Evolutionary conservation across 2,797 vertebrate genomes (phyloP), one percentile per base, ranked within the genome.

Genomic region (Nothura maculosa): DNA sequence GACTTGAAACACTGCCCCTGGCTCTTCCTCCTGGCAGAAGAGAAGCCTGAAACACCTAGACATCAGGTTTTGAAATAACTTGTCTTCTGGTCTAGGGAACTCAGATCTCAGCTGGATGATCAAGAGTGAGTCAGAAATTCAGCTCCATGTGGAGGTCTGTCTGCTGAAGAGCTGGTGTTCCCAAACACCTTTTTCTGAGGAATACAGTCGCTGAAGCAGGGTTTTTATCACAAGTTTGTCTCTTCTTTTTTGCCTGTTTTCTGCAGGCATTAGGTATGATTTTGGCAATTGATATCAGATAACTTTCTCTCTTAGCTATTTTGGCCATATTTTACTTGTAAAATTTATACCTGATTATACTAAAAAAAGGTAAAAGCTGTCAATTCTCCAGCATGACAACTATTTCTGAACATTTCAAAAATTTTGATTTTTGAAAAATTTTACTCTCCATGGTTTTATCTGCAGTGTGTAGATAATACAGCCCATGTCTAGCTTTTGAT

Each of bases 101-200:
- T 76, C 36, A 79, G n/a, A 38, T n/a, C 10, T 87, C n/a, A 74
- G 2, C 4, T 22, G 10, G 4, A 2, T 1, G 3, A 16, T 52
- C 8, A 32, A 43, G 30, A 75, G 27, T 4, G 32, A 62, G 11
- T 27, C 34, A 4, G 24, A 73, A 81, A 50, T 4, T 10, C 9
- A 62, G 14, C 2, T 43, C 8, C 28, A 32, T 1, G 1, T 27
- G 28, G 12, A 30, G 1, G 3, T n/a, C 6, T 30, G 3, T 28
- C 15, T 43, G 4, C 76, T 24, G n/a, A 84, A 77, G 9, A 73
- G 27, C 2, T 3, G 83, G 12, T 6, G 5, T 21, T 79, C 22
- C 0, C 1, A 79, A 81, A 63, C 1, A 47, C 1, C 6, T 47
- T 20, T 20, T 34, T 13, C 10, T 63, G 21, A 76, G n/a, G 14